Conservation (phyloP, 2,113 vertebrate species). For the Vanacampus margaritifer region DNA sequence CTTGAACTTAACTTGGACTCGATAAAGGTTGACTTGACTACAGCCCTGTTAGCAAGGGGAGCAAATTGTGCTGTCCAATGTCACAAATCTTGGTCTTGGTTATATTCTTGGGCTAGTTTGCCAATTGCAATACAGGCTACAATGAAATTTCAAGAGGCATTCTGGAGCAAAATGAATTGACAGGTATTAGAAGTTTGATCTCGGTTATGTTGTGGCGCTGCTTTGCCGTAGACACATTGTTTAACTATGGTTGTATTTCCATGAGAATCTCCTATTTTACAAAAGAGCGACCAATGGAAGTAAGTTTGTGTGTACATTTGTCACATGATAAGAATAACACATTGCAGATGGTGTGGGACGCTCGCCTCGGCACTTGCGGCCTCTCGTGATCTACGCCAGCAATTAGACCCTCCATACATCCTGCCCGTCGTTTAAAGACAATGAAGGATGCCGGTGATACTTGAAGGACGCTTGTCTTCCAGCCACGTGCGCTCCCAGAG, state of each 20-base stretch:
- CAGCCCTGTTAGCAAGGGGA: no score
- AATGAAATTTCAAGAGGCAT: no score
- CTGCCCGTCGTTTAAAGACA: constrained; percentile 48
- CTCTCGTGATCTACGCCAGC: no score
- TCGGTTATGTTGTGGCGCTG: no score
- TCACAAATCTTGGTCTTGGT: not conserved
- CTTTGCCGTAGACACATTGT: no score
- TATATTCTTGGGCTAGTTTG: not conserved
- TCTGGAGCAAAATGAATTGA: no score
- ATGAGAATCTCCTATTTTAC: not conserved
- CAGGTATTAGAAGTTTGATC: no score
- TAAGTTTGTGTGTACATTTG: not conserved
- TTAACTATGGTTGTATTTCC: not conserved
- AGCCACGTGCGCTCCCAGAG: constrained; percentile 57
- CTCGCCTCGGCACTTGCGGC: constrained; percentile 38
- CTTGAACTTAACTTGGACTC: no score
- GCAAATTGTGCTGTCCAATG: not conserved
- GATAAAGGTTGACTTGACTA: no score
- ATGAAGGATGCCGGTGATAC: constrained; percentile 53
- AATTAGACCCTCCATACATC: not conserved
- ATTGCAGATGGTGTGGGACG: constrained; percentile 38
- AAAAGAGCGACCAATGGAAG: not conserved
- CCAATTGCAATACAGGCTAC: no score
- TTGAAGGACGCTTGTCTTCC: constrained; percentile 64
- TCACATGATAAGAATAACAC: constrained; percentile 16